Base-by-base conservation (phyloP, 2,797 vertebrate genomes). In the Onychomys torridus region DNA sequence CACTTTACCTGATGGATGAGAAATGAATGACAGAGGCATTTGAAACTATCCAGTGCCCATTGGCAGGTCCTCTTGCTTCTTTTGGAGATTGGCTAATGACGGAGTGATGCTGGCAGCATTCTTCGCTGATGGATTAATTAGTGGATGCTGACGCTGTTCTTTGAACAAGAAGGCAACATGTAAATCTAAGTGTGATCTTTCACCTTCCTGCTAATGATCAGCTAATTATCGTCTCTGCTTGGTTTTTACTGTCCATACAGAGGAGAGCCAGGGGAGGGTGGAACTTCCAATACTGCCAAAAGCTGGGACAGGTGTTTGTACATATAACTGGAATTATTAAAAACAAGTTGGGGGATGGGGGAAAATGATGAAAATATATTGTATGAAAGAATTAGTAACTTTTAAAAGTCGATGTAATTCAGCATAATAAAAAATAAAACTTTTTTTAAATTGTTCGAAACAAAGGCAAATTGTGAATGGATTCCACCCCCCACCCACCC, bases 121-220 rank as follows among this genome's bases (percentile, higher is more conserved):
- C 89, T 89, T 96, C 67, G 52, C 67, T 32, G 67, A 63, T 57
- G 75, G 88, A 91, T 94, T 97, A 97, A 97, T 97, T 96, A 97
- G 76, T 46, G 37, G 83, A 90, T 93, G 91, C 90, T 69, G 82
- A 96, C 75, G 76, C 40, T 40, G 65, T 34, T 95, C 86, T 95
- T 91, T 93, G 79, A 96, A 91, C 86, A 90, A 91, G 96, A 96
- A 94, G 77, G 73, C 89, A 94, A 94, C 76, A 61, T 93, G 91
- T 93, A 92, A 95, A 88, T 92, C 69, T 94, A 95, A 95, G 89
- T 77, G 46, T 86, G 95, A 91, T 92, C 89, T 86, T 95, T 96
- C 83, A 46, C 76, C 91, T 57, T 91, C 84, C 75, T 86, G 87
- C 67, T 97, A 90, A 96, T 73, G 86, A 95, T 93, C 83, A 73